Evolutionary conservation across 2,113 vertebrate species (phyloP).

Genomic region (Passer domesticus): DNA sequence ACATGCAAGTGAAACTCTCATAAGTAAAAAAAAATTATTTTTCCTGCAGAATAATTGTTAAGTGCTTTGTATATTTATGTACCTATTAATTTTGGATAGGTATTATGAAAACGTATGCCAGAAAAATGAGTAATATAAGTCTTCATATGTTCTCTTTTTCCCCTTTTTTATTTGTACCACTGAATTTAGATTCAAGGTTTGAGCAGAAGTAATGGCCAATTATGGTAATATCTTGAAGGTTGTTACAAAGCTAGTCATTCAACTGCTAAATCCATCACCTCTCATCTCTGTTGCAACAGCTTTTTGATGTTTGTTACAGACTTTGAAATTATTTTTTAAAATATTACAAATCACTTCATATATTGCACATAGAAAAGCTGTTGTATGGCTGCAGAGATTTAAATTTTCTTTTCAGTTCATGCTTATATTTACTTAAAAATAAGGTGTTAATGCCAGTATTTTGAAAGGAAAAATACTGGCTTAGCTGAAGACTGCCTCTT

Average conservation of each 20-base stretch:
- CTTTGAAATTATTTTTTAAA: neutral
- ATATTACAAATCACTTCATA: neutral
- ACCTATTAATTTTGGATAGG: neutral
- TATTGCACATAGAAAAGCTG: neutral
- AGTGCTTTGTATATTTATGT: neutral
- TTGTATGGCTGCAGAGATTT: neutral
- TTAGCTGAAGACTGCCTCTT: slow-evolving; percentile 30
- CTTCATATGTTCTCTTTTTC: neutral
- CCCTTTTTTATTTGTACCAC: neutral
- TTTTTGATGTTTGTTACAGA: slow-evolving; percentile 1
- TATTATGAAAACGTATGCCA: neutral
- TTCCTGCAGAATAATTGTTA: neutral
- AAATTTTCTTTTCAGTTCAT: neutral
- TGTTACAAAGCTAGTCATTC: neutral
- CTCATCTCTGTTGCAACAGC: neutral
- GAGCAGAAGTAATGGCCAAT: neutral
- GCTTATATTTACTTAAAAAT: slow-evolving; percentile 36
- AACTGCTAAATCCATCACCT: neutral
- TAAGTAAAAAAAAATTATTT: neutral
- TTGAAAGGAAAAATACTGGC: slow-evolving; percentile 46
- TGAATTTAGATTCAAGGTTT: neutral
- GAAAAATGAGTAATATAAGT: neutral
- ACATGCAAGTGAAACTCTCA: neutral
- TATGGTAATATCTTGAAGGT: neutral
- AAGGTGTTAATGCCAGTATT: slow-evolving; percentile 55